phyloP scores from a whole-genome alignment of 2,888 invertebrate genomes.

The Thymelicus lineola region DNA sequence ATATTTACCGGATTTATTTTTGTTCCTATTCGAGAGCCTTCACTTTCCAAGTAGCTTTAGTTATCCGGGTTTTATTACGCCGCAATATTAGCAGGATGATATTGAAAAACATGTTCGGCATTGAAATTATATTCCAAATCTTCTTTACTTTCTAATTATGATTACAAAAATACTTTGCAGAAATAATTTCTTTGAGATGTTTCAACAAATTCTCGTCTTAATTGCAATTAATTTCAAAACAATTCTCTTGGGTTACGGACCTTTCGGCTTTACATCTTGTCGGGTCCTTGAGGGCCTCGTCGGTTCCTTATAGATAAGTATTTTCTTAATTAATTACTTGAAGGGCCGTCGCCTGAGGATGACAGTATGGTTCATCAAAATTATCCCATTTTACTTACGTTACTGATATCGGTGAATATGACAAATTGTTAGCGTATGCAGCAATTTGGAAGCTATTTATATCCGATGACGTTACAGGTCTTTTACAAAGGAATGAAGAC shows the following conservation, averaged over 20 bases:
- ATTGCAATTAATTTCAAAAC: conserved; percentile 32
- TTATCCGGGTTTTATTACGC: too few relatives aligned
- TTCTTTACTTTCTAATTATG: not conserved
- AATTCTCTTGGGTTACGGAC: conserved; percentile 29
- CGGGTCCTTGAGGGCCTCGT: conserved; percentile 10
- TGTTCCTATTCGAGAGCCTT: too few relatives aligned
- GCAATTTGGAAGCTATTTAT: not conserved
- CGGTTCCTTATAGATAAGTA: conserved; percentile 20
- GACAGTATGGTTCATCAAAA: conserved; percentile 7
- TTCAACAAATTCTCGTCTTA: conserved; percentile 4
- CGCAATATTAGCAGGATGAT: too few relatives aligned
- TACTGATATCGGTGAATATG: not conserved
- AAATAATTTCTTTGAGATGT: conserved; percentile 5
- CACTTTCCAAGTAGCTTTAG: too few relatives aligned
- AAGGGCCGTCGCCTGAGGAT: conserved; percentile 12
- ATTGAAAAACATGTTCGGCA: too few relatives aligned
- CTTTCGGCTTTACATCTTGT: conserved; percentile 20
- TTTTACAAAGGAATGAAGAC: too few relatives aligned
- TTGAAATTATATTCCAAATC: not conserved
- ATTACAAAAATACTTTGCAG: not conserved
- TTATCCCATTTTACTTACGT: not conserved
- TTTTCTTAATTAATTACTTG: conserved; percentile 35
- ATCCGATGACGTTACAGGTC: too few relatives aligned
- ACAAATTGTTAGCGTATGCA: not conserved
- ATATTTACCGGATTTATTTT: too few relatives aligned